phyloP scores from a whole-genome alignment of 2,797 vertebrate species.

The Manis crassicaudata region DNA sequence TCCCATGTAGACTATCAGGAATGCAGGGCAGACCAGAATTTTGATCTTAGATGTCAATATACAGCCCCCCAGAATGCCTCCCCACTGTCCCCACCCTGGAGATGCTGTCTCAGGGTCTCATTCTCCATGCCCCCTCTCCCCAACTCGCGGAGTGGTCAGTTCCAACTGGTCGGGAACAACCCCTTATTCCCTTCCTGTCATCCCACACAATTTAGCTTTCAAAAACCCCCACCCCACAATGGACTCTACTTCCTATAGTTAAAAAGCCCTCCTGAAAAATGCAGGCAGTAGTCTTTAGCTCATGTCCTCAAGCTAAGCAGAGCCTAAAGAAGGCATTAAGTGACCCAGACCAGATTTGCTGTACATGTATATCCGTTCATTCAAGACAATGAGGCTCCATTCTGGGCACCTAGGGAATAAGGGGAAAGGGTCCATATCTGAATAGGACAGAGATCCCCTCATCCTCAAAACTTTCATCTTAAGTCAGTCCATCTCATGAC shows the following conservation, averaged over 20 bases:
- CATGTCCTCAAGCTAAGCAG: conserved; percentile 32
- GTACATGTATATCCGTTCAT: conserved; percentile 14
- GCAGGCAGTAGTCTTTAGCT: conserved; percentile 17
- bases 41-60: conserved; percentile 33
- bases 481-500: conserved; percentile 15
- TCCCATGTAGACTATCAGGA: not conserved
- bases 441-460: not conserved
- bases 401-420: not conserved
- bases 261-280: not conserved
- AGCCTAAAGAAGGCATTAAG: not conserved
- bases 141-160: not conserved
- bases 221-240: not conserved
- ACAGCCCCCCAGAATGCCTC: not conserved
- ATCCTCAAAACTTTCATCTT: not conserved
- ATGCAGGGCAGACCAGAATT: conserved; percentile 16
- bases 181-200: conserved; percentile 8
- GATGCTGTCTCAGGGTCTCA: not conserved
- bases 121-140: not conserved
- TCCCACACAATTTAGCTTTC: not conserved
- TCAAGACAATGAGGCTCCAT: not conserved
- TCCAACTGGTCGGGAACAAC: not conserved
- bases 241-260: not conserved
- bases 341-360: not conserved
- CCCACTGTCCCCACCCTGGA: not conserved
- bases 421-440: not conserved